These are phyloP conservation scores for Pachymerium ferrugineum DNA, from an alignment of 2,888 invertebrate species.

Conservation along the genomic window DNA sequence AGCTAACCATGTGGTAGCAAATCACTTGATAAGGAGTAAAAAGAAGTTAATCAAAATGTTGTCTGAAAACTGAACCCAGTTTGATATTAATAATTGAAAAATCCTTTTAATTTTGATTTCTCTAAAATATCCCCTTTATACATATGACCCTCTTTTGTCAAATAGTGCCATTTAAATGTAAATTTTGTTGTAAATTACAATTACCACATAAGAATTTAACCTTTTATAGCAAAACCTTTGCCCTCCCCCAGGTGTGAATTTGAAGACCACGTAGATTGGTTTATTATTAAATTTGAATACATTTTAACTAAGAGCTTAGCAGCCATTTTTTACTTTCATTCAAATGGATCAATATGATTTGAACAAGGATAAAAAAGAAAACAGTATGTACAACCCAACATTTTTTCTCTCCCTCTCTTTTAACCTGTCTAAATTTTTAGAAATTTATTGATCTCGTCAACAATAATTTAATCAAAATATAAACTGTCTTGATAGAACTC, in stretches of 20 bases:
- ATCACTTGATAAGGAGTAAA: no score
- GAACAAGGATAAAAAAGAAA: no score
- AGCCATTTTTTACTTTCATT: background rate
- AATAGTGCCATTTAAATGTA: background rate
- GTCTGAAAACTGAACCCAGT: no score
- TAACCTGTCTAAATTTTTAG: background rate
- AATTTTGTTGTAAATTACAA: background rate
- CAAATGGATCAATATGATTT: background rate
- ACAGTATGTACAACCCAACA: background rate
- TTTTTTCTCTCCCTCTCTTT: background rate
- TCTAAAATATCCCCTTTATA: background rate
- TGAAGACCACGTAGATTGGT: background rate
- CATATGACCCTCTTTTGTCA: background rate
- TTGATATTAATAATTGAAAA: no score
- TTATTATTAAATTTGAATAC: slow-evolving; percentile 10
- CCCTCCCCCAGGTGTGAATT: background rate
- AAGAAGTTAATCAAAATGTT: no score
- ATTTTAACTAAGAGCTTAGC: background rate
- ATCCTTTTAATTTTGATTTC: no score
- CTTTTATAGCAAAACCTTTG: background rate
- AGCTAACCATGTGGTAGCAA: no score
- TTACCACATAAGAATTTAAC: background rate
- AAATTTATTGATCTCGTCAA: background rate
- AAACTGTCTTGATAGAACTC: background rate
- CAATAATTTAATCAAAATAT: slow-evolving; percentile 2